phyloP scores from a whole-genome alignment of 2,888 invertebrate genomes.

The Nephrocerus scutellatus region DNA sequence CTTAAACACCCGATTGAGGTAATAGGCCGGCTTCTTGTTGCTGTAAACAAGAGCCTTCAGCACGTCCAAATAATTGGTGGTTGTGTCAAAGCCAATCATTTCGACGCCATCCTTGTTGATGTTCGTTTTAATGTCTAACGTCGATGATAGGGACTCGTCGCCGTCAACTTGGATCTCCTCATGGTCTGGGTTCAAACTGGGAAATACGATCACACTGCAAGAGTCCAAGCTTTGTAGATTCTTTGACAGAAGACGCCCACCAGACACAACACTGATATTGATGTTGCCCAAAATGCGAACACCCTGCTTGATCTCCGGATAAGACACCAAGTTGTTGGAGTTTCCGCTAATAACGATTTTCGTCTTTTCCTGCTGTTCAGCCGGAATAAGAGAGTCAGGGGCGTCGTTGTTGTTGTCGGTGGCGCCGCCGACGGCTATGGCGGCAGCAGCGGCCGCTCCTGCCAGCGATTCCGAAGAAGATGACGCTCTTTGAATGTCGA shows the following conservation, averaged over 20 bases:
- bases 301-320: slow-evolving; percentile 53
- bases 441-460: not conserved
- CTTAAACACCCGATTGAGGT: slow-evolving; percentile 90
- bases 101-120: slow-evolving; percentile 83
- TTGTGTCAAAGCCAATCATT: slow-evolving; percentile 45
- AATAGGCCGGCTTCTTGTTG: slow-evolving; percentile 93
- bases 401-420: slow-evolving; percentile 9
- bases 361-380: slow-evolving; percentile 16
- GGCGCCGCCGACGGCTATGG: slow-evolving; percentile 1
- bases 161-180: slow-evolving; percentile 59
- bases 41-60: slow-evolving; percentile 67
- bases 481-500: slow-evolving; percentile 12
- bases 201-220: slow-evolving; percentile 90
- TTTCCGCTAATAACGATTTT: slow-evolving; percentile 36
- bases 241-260: slow-evolving; percentile 29
- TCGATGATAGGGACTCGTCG: slow-evolving; percentile 42
- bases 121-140: slow-evolving; percentile 54
- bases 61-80: slow-evolving; percentile 42
- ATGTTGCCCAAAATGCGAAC: slow-evolving; percentile 84
- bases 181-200: slow-evolving; percentile 91
- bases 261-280: slow-evolving; percentile 58
- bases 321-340: slow-evolving; percentile 44
- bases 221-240: slow-evolving; percentile 73
- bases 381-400: not conserved
- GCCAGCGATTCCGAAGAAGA: not conserved